phyloP scores from a whole-genome alignment of 2,797 vertebrate species.

The Hemitrygon akajei region DNA sequence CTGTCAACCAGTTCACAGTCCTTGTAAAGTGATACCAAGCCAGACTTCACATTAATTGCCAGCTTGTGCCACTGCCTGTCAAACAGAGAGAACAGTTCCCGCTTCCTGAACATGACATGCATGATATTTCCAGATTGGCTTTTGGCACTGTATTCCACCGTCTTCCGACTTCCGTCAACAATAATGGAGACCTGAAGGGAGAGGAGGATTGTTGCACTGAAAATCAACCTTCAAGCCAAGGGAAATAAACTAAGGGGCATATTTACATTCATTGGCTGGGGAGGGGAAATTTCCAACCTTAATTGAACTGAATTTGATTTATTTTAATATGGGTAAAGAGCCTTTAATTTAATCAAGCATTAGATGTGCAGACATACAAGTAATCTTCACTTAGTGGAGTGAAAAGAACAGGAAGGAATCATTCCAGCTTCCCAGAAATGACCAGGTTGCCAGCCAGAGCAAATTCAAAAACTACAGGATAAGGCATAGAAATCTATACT shows the following conservation, averaged over 20 bases:
- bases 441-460: not conserved
- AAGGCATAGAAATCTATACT: no score
- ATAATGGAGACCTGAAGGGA: conserved; percentile 71
- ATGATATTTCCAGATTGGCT: conserved; percentile 64
- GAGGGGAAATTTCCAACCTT: not conserved
- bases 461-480: no score
- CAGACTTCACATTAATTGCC: conserved; percentile 71
- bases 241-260: not conserved
- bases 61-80: conserved; percentile 96
- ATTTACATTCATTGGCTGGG: not conserved
- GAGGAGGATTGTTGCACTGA: not conserved
- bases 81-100: conserved; percentile 81
- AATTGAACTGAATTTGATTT: not conserved
- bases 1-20: conserved; percentile 86
- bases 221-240: not conserved
- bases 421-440: not conserved
- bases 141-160: conserved; percentile 75
- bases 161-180: conserved; percentile 78
- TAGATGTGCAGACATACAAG: not conserved
- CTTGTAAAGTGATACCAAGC: conserved; percentile 74
- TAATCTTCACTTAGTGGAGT: not conserved
- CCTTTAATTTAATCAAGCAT: not conserved
- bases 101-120: conserved; percentile 80
- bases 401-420: no score
- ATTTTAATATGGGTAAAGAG: not conserved